Evolutionary conservation across 2,797 vertebrate genomes (phyloP).

Genomic region (Eupleurogrammus muticus): DNA sequence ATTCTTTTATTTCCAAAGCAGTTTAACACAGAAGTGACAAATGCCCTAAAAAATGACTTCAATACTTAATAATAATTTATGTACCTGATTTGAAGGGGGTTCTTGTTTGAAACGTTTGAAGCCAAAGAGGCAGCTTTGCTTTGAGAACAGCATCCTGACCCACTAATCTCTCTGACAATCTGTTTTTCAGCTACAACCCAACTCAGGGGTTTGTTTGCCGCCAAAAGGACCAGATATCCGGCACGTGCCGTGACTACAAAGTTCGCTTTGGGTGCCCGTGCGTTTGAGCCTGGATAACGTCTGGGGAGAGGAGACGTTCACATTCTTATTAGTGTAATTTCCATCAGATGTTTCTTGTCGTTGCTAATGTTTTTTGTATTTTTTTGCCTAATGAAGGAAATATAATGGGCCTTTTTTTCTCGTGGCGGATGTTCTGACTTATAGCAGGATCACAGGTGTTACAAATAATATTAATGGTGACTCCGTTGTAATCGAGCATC

Average conservation of each 20-base stretch:
- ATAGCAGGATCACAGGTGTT: not conserved
- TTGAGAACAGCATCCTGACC: not conserved
- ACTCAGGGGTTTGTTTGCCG: constrained; percentile 43
- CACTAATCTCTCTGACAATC: not conserved
- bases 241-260: constrained; percentile 44
- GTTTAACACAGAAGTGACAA: not conserved
- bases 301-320: not conserved
- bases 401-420: not conserved
- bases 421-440: not conserved
- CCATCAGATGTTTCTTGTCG: not conserved
- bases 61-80: not conserved
- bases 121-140: not conserved
- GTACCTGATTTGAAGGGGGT: not conserved
- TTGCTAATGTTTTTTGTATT: not conserved
- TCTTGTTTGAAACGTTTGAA: not conserved
- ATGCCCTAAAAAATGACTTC: not conserved
- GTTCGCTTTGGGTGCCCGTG: constrained; percentile 59
- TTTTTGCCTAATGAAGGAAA: not conserved
- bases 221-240: not conserved
- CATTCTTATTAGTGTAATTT: not conserved
- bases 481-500: not conserved
- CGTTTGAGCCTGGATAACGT: not conserved
- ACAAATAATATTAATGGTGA: not conserved
- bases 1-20: not conserved
- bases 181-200: constrained; percentile 46